Conservation (phyloP, 2,113 vertebrate species). For the Micromys minutus region DNA sequence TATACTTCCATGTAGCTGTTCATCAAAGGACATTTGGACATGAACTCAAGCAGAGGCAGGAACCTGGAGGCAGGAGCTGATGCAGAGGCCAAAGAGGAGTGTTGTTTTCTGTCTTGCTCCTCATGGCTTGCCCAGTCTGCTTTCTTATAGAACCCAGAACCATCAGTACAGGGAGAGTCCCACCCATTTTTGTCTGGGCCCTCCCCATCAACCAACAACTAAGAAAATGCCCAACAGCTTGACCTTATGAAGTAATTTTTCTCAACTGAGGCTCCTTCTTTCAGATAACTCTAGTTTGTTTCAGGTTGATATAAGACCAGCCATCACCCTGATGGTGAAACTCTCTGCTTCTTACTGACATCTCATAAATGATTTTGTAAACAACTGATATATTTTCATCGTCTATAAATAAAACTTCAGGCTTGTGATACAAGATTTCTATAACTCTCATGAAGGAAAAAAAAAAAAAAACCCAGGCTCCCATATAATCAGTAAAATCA, state of each 20-base stretch:
- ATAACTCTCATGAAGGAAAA: background rate
- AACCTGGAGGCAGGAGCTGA: background rate
- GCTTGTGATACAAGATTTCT: slow-evolving; percentile 11
- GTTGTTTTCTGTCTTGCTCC: background rate
- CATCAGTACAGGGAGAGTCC: background rate
- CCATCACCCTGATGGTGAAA: background rate
- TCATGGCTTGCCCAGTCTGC: background rate
- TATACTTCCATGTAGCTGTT: background rate
- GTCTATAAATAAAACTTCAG: background rate
- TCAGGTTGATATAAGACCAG: no score
- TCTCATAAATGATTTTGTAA: background rate
- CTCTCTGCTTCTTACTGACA: background rate
- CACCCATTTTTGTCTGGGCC: background rate
- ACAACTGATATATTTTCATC: background rate
- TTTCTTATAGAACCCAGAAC: background rate
- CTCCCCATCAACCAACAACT: background rate
- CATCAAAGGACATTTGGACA: background rate
- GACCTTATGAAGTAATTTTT: background rate
- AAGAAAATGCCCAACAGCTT: background rate
- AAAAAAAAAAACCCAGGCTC: background rate
- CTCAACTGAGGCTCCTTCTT: background rate
- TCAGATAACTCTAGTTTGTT: background rate
- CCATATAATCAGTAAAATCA: background rate
- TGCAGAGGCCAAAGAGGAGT: background rate
- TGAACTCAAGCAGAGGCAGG: background rate